phyloP scores from a whole-genome alignment of 2,113 vertebrate genomes.

The Bagarius yarrelli region DNA sequence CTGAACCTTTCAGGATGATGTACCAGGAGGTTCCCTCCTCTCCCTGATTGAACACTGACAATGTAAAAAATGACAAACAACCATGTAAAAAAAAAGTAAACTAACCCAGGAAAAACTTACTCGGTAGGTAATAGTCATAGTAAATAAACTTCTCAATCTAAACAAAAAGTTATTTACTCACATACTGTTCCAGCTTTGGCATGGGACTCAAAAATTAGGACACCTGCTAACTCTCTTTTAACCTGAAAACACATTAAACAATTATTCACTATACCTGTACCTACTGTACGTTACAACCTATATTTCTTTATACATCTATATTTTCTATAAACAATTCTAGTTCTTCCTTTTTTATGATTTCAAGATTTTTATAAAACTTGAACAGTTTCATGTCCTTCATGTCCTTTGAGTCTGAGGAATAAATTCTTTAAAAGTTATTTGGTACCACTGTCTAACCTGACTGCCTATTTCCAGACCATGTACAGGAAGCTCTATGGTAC shows the following conservation, averaged over 20 bases:
- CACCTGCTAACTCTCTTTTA: slow-evolving; percentile 89
- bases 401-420: background rate
- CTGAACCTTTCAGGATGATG: slow-evolving; percentile 97
- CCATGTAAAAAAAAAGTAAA: background rate
- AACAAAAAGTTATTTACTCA: slow-evolving; percentile 68
- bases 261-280: background rate
- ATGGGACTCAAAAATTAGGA: slow-evolving; percentile 95
- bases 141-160: background rate
- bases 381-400: background rate
- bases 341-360: background rate
- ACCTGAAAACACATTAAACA: slow-evolving; percentile 73
- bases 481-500: no score
- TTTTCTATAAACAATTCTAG: background rate
- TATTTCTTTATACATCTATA: background rate
- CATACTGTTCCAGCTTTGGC: slow-evolving; percentile 93
- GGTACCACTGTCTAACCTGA: background rate
- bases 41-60: slow-evolving; percentile 96
- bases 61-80: slow-evolving; percentile 34
- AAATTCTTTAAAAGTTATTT: background rate
- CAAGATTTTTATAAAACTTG: background rate
- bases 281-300: background rate
- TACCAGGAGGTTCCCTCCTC: slow-evolving; percentile 99
- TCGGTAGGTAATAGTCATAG: background rate
- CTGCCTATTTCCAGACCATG: background rate
- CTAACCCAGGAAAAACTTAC: background rate